These are phyloP conservation scores for Hippocampus abdominalis DNA, from an alignment of 2,113 vertebrate genomes.

Conservation along the genomic window DNA sequence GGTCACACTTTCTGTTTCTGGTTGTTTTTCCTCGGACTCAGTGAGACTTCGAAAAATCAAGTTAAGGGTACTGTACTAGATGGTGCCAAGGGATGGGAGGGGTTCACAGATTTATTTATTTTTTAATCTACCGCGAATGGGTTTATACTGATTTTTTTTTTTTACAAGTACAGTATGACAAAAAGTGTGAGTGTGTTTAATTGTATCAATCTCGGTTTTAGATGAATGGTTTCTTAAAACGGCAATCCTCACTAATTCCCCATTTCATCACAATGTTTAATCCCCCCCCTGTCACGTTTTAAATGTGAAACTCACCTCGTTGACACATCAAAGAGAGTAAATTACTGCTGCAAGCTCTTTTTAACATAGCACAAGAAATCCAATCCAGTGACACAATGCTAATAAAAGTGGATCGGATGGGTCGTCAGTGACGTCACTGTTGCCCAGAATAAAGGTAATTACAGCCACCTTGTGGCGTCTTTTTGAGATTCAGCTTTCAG, in stretches of 20 bases:
- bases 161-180: not conserved
- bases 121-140: too few species aligned
- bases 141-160: not conserved
- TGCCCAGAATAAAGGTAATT: not conserved
- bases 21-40: too few species aligned
- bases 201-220: not conserved
- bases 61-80: too few species aligned
- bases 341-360: not conserved
- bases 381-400: not conserved
- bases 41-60: too few species aligned
- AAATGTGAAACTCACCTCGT: not conserved
- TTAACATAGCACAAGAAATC: not conserved
- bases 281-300: not conserved
- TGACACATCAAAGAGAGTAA: not conserved
- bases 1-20: too few species aligned
- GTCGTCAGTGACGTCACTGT: not conserved
- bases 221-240: not conserved
- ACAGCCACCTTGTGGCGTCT: too few species aligned
- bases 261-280: conserved; percentile 16
- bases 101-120: too few species aligned
- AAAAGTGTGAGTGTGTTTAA: not conserved
- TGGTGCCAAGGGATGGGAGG: too few species aligned
- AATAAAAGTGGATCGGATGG: not conserved
- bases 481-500: too few species aligned
- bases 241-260: conserved; percentile 18